A percentile compares a stretch with the other conserved stretches of the same genome.
phyloP scores from a whole-genome alignment of 2,113 vertebrate species.

The Nematolebias whitei region DNA sequence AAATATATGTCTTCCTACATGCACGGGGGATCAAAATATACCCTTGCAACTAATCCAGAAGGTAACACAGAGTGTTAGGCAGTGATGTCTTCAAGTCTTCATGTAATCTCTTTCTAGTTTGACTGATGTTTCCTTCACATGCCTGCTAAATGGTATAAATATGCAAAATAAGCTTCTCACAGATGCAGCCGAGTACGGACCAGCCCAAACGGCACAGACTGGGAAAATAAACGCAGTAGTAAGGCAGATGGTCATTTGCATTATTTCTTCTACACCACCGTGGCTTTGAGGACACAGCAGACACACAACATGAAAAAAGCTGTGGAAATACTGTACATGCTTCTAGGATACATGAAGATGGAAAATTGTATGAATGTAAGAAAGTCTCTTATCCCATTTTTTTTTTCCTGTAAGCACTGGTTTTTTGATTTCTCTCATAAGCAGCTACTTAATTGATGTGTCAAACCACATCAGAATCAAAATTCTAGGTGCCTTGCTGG shows the following conservation, averaged over 20 bases:
- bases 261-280: slow-evolving; percentile 19
- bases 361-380: not conserved
- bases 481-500: slow-evolving; percentile 39
- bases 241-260: slow-evolving; percentile 57
- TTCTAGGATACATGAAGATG: not conserved
- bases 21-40: not conserved
- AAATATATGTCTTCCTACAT: slow-evolving; percentile 1
- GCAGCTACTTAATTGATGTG: slow-evolving; percentile 38
- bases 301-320: not conserved
- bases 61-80: too few species aligned
- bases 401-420: not conserved
- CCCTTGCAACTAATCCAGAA: not conserved
- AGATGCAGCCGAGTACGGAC: slow-evolving; percentile 29
- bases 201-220: slow-evolving; percentile 1
- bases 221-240: slow-evolving; percentile 4
- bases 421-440: slow-evolving; percentile 22
- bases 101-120: not conserved
- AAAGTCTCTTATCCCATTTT: not conserved
- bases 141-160: too few species aligned
- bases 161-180: not conserved
- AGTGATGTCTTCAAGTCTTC: not conserved
- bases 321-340: not conserved
- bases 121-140: slow-evolving; percentile 1
- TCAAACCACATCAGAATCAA: slow-evolving; percentile 35
- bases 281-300: slow-evolving; percentile 14